These are phyloP conservation scores for Cheirogaleus major DNA, from an alignment of 2,797 vertebrate genomes.

Conservation along the genomic window DNA sequence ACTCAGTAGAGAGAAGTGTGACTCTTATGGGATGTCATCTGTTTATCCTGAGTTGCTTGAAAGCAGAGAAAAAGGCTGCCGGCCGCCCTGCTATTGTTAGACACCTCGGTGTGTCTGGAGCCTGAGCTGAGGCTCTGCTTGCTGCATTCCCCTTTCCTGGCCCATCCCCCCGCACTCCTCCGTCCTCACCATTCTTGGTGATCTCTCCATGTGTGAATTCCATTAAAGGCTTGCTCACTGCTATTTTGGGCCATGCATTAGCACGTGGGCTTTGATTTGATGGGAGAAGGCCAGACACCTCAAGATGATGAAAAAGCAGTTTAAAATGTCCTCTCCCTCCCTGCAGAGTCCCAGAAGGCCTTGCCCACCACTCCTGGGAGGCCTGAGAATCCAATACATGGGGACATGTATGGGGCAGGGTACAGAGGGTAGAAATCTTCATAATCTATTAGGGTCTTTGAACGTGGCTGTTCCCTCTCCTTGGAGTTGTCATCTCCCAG, in stretches of 20 bases:
- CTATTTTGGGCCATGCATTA: conserved; percentile 69
- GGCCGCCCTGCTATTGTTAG: rapidly evolving
- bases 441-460: background rate
- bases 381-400: background rate
- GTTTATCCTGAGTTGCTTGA: background rate
- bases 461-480: background rate
- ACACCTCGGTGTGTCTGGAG: background rate
- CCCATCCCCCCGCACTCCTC: background rate
- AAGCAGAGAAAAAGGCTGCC: background rate
- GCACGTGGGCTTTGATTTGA: conserved; percentile 49
- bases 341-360: background rate
- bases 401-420: background rate
- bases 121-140: background rate
- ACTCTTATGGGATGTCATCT: background rate
- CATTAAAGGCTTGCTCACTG: conserved; percentile 58
- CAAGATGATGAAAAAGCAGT: conserved; percentile 58
- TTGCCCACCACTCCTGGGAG: background rate
- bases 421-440: background rate
- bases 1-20: background rate
- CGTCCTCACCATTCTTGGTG: conserved; percentile 59
- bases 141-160: background rate
- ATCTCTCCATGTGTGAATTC: conserved; percentile 60
- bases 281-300: conserved; percentile 64
- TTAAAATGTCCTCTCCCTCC: background rate
- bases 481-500: background rate